A percentile compares a stretch with the other conserved stretches of the same genome.
phyloP scores from a whole-genome alignment of 1,140 invertebrate genomes.

The Drosophila rufa region DNA sequence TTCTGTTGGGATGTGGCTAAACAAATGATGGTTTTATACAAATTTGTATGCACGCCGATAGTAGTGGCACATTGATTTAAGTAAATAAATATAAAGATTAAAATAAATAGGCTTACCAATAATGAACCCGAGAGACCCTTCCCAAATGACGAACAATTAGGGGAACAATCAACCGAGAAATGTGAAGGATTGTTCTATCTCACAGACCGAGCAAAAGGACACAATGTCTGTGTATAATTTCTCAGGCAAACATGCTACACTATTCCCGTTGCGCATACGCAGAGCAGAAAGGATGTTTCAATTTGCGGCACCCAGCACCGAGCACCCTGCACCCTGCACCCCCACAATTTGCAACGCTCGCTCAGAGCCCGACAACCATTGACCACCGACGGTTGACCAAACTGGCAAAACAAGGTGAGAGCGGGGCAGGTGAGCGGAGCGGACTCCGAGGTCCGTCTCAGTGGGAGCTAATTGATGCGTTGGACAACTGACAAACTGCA shows the following conservation, averaged over 20 bases:
- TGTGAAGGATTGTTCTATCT: too few species aligned
- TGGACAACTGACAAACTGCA: constrained; percentile 25
- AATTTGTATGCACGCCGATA: too few species aligned
- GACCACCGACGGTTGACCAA: constrained; percentile 51
- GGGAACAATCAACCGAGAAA: background rate
- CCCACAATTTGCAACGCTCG: constrained; percentile 25
- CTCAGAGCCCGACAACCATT: constrained; percentile 1
- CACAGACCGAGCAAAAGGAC: background rate
- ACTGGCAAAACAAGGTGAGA: constrained; percentile 1
- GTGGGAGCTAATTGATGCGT: constrained; percentile 75
- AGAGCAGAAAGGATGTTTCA: constrained; percentile 28
- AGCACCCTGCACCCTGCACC: too few species aligned
- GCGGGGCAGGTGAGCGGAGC: background rate
- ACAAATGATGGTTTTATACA: too few species aligned
- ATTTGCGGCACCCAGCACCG: constrained; percentile 21
- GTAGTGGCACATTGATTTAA: too few species aligned
- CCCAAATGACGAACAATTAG: background rate
- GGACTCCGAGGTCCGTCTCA: constrained; percentile 33
- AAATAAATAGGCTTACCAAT: too few species aligned
- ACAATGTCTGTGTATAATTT: background rate
- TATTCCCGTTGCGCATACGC: constrained; percentile 63
- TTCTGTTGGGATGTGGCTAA: too few species aligned
- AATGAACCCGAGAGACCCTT: too few species aligned
- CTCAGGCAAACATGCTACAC: background rate
- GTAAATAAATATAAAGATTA: too few species aligned